A percentile compares a stretch with the other conserved stretches of the same genome.
Conservation (phyloP, 2,888 invertebrate species). For the Cephalotes varians region DNA sequence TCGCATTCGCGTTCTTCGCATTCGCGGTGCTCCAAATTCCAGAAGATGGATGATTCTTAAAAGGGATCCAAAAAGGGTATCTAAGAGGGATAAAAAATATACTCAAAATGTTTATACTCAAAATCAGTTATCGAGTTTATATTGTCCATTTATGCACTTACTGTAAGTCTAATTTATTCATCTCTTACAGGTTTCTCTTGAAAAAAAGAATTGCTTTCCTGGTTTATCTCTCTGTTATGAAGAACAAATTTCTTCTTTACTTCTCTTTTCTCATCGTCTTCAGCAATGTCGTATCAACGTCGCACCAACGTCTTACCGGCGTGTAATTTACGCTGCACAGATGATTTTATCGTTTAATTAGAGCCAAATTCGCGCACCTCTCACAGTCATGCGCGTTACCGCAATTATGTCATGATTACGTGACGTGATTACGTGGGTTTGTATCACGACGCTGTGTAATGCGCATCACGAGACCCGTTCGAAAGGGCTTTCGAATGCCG, state of each 20-base stretch:
- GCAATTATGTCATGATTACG: constrained; percentile 52
- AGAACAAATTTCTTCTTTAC: not conserved
- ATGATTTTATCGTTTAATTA: constrained; percentile 51
- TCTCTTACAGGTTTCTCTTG: not conserved
- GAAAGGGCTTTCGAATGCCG: constrained; percentile 38
- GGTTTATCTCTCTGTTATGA: not conserved
- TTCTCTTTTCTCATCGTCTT: not conserved
- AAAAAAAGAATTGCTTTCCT: too few species aligned
- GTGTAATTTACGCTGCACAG: not conserved
- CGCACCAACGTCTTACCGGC: not conserved
- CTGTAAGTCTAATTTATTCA: not conserved
- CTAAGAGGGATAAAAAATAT: not conserved
- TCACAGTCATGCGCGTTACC: constrained; percentile 27
- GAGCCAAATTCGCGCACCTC: constrained; percentile 37
- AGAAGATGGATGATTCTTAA: not conserved
- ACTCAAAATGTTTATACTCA: not conserved
- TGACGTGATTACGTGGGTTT: constrained; percentile 40
- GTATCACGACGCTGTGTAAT: constrained; percentile 31
- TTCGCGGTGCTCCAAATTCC: not conserved
- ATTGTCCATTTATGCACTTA: not conserved
- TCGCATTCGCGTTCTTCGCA: too few species aligned
- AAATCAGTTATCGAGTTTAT: not conserved
- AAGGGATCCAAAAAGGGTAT: too few species aligned
- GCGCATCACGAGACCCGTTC: constrained; percentile 20
- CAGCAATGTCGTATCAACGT: not conserved